Base-by-base conservation (phyloP, 2,888 invertebrate species). In the Chrysodeixis includens region DNA sequence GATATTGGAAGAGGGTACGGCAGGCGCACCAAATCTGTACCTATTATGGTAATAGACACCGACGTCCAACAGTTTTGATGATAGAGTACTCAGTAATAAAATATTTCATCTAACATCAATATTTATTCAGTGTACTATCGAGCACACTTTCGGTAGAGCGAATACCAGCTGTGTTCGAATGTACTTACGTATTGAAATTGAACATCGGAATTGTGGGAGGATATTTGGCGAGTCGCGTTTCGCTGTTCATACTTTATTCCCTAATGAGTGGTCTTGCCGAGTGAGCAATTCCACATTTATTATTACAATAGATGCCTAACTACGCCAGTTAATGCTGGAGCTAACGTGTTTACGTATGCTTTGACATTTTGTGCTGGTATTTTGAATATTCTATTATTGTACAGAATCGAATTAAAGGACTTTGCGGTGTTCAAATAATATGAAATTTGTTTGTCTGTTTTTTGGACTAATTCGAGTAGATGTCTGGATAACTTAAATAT, bases 41-140 rank as follows among this genome's bases (percentile, higher is more conserved):
- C 86, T 87, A 87, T 89, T 90, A 90, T 90, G 88, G 84, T 90
- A 89, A 90, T 88, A 81, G 82, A 85, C 82, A 79, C 83, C 82
- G 86, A 82, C 86, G 78, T 82, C 77, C 84, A 80, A 69, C 51
- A 73, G 73, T 73, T 72, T 76, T 79, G 73, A 68, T 79, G 74
- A 79, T 70, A 68, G 66, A 73, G 77, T 66, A 55, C 61, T 76
- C 71, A 69, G 70, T 73, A 76, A 65, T 76, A 76, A 82, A 73
- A 79, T 79, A 79, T 73, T 82, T 82, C 62, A 70, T 73, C 56
- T 70, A 63, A 69, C 68, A 62, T 73, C 76, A 81, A 82, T 76
- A 74, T 81, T 76, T 79, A 78, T 81, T 82, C 71, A 83, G 59
- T 70, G 53, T 61, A 49, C 52, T 49, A 12, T 46, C 35, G 63